phyloP scores from a whole-genome alignment of 2,888 invertebrate species.

The Physocephala rufipes region DNA sequence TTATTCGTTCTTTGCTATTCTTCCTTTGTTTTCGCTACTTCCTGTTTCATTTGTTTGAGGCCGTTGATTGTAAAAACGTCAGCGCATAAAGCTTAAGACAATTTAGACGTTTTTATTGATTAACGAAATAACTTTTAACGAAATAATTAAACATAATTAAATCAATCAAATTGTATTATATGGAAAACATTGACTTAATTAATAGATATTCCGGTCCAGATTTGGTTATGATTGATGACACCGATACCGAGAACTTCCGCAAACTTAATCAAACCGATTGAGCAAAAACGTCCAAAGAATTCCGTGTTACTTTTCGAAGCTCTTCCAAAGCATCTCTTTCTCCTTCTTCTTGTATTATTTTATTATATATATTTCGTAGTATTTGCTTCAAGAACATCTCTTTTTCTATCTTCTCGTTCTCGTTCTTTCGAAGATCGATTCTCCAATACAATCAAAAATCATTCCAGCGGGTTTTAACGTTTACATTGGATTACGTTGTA shows the following conservation, averaged over 20 bases:
- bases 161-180: slow-evolving; percentile 50
- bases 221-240: background rate
- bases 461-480: no score
- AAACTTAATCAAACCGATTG: background rate
- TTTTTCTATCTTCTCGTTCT: no score
- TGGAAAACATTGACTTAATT: slow-evolving; percentile 10
- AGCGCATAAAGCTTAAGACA: slow-evolving; percentile 34
- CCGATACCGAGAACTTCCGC: background rate
- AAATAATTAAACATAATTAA: slow-evolving; percentile 51
- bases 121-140: slow-evolving; percentile 46
- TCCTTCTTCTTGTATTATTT: no score
- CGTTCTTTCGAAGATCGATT: no score
- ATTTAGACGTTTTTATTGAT: slow-evolving; percentile 51
- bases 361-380: no score
- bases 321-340: background rate
- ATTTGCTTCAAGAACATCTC: no score
- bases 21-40: no score
- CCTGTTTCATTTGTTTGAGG: no score
- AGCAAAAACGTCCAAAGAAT: background rate
- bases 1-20: no score
- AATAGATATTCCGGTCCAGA: background rate
- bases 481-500: no score
- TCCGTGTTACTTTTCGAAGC: background rate
- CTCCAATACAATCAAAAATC: no score
- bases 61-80: background rate